These are phyloP conservation scores for Muscicapa adusta DNA, from an alignment of 2,113 vertebrate genomes.

Conservation along the genomic window DNA sequence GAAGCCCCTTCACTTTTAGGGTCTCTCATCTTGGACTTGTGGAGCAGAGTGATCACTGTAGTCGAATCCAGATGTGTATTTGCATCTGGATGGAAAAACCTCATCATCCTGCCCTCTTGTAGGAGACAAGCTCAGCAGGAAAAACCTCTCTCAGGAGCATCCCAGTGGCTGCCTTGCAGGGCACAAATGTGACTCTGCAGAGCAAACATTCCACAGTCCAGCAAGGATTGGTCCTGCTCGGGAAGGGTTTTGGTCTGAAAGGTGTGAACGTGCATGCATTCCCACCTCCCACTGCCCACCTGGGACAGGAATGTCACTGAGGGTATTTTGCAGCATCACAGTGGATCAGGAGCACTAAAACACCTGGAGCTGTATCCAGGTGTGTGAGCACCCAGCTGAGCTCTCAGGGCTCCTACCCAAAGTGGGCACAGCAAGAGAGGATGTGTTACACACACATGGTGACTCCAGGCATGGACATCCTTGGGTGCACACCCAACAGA, in stretches of 20 bases:
- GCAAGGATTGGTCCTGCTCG: neutral
- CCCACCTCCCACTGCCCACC: rapidly evolving
- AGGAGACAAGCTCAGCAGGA: neutral
- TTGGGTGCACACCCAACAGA: neutral
- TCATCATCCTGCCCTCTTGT: neutral
- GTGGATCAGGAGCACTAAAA: neutral
- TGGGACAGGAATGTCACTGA: rapidly evolving
- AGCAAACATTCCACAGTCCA: neutral
- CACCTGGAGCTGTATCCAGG: rapidly evolving
- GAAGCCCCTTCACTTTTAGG: neutral
- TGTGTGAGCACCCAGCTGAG: neutral
- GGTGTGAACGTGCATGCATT: rapidly evolving
- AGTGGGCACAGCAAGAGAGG: rapidly evolving
- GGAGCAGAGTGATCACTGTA: neutral
- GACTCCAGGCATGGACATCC: neutral
- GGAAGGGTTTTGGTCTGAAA: neutral
- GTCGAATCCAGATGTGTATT: neutral
- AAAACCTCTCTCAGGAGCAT: neutral
- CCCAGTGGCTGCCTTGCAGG: neutral
- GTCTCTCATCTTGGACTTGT: neutral
- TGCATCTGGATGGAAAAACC: neutral
- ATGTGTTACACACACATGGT: neutral
- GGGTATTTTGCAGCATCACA: rapidly evolving
- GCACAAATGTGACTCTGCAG: neutral
- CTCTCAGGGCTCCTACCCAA: neutral